Percentiles rank a stretch among this genome's conserved stretches.
phyloP scores from a whole-genome alignment of 2,113 vertebrate genomes.

The Archilochus colubris region DNA sequence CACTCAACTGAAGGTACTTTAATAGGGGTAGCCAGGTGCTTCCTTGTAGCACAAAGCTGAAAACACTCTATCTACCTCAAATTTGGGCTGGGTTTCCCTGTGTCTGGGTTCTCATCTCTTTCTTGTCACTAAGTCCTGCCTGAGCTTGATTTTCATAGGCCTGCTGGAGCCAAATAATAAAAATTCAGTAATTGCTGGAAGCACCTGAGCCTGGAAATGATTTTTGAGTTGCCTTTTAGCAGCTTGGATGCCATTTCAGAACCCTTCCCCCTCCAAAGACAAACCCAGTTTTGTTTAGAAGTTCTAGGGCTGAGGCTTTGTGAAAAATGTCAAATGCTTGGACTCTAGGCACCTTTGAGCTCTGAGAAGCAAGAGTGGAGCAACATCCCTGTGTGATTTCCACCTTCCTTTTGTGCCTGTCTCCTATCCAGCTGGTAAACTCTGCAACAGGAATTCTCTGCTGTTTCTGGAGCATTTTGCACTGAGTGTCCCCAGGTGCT shows the following conservation, averaged over 20 bases:
- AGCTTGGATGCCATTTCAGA: not conserved
- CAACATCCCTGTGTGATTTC: not conserved
- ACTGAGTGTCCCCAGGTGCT: not conserved
- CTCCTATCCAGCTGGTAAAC: not conserved
- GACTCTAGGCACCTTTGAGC: not conserved
- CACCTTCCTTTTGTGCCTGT: accelerated
- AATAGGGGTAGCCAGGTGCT: not conserved
- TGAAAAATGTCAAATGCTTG: not conserved
- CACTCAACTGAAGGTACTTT: not conserved
- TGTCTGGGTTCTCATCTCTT: not conserved
- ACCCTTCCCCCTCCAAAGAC: not conserved
- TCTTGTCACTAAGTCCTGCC: no score
- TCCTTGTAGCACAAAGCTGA: not conserved
- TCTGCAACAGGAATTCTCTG: not conserved
- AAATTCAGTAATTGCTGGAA: not conserved
- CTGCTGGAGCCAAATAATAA: not conserved
- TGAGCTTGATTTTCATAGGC: not conserved
- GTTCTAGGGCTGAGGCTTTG: not conserved
- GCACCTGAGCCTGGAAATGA: not conserved
- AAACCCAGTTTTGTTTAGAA: accelerated
- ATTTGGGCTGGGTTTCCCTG: not conserved
- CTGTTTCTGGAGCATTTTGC: not conserved
- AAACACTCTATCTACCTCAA: not conserved
- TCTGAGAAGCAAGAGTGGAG: not conserved
- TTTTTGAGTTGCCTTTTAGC: not conserved